Evolutionary conservation across 2,888 invertebrate genomes (phyloP).

Genomic region (Dione vanillae): DNA sequence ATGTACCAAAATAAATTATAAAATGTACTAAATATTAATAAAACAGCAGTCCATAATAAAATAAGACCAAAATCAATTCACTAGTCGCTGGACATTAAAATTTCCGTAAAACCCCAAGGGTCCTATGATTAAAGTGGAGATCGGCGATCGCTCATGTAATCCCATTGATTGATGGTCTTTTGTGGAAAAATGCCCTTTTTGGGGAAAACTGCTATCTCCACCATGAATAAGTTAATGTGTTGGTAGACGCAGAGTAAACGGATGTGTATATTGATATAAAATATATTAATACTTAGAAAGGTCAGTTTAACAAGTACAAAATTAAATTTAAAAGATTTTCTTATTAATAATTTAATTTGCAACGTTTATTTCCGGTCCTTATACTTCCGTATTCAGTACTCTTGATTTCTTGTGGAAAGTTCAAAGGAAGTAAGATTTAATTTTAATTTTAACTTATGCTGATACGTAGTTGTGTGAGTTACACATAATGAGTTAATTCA

Average conservation of each 20-base stretch:
- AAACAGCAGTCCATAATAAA: conserved; percentile 15
- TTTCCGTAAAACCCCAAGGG: conserved; percentile 51
- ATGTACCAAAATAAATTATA: too few species aligned
- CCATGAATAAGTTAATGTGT: conserved; percentile 53
- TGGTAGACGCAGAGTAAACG: conserved; percentile 19
- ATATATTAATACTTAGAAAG: neutral
- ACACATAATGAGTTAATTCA: neutral
- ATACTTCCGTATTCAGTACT: too few species aligned
- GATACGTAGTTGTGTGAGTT: too few species aligned
- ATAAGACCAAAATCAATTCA: conserved; percentile 35
- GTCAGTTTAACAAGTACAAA: neutral
- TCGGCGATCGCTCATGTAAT: conserved; percentile 62
- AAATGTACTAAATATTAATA: neutral
- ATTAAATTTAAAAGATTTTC: neutral
- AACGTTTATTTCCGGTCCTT: too few species aligned
- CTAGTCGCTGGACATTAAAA: conserved; percentile 34
- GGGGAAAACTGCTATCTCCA: conserved; percentile 60
- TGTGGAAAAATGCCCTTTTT: conserved; percentile 68
- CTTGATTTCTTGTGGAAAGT: too few species aligned
- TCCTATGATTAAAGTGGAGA: conserved; percentile 69
- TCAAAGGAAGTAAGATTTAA: too few species aligned
- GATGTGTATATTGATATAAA: conserved; percentile 32
- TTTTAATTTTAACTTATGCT: too few species aligned
- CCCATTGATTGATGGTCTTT: conserved; percentile 76
- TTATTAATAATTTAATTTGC: neutral